Base-by-base conservation (phyloP, 2,888 invertebrate genomes). In the Tetranychus truncatus region DNA sequence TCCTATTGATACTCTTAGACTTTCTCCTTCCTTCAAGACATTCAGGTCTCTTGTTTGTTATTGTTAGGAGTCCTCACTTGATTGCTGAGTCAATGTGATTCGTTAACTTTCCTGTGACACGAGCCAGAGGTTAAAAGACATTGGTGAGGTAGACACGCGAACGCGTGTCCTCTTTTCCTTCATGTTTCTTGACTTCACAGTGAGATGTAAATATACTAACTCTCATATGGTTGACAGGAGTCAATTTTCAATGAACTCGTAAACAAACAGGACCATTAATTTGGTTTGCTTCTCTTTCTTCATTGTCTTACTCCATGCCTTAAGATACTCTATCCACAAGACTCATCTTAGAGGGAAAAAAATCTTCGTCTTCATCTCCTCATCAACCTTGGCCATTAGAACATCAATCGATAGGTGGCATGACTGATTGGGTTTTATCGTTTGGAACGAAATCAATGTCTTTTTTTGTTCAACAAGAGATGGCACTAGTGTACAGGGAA, bases 181-280 rank as follows among this genome's bases (percentile, higher is more conserved):
- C 15, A 15, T 55, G 11, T 55, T 55, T 55, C 6, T 55, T 55
- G 9, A 9, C 15, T 55, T 1, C 55, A 15, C 55, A 15, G 9
- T 55, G 55, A 55, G 55, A 55, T 55, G 55, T 55, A 55, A 55
- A 55, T 55, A 55, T 55, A 55, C 1, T 7, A 9, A 55, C 9
- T 55, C 55, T 55, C 55, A 55, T 55, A 55, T 55, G 55, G 55
- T 55, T 55, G 55, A 55, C 55, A 55, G 55, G 55, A 55, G 55
- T 55, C 55, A 55, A 55, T 55, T 55, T 55, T 55, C 55, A 55
- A 55, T 55, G 55, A 15, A 55, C 55, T 55, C 55, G 55, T 55
- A 55, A 55, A 55, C 55, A 55, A 55, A 55, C 55, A 55, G 15
- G 15, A 55, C 55, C 55, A 55, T 55, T 55, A 55, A 55, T 55